These are phyloP conservation scores for Elephas maximus DNA, from an alignment of 2,113 vertebrate genomes.

Conservation along the genomic window DNA sequence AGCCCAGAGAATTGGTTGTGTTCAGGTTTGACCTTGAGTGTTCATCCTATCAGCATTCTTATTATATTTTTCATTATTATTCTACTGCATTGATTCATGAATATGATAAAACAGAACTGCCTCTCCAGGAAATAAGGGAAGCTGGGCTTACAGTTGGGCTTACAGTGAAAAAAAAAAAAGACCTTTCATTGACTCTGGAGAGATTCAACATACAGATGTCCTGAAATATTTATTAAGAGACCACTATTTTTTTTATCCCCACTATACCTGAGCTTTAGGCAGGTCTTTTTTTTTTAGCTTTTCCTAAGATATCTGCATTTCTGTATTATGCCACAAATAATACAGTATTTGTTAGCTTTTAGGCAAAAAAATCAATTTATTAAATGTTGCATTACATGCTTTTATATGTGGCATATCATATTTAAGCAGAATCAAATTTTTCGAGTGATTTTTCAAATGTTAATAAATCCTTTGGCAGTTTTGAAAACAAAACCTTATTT, in stretches of 20 bases:
- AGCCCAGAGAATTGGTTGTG: conserved; percentile 49
- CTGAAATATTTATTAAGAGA: not conserved
- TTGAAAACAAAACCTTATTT: conserved; percentile 39
- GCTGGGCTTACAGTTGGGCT: not conserved
- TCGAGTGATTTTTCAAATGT: not conserved
- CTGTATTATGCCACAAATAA: not conserved
- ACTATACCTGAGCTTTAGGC: not conserved
- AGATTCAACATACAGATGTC: not conserved
- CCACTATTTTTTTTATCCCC: too few species aligned
- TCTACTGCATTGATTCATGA: conserved; percentile 65
- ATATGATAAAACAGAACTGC: not conserved
- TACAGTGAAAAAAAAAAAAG: not conserved
- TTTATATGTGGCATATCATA: not conserved
- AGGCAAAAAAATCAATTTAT: not conserved
- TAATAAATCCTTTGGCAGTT: not conserved
- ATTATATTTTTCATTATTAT: conserved; percentile 71
- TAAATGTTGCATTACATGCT: not conserved
- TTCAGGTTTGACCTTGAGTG: conserved; percentile 25
- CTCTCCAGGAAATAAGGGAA: not conserved
- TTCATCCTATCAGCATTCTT: not conserved
- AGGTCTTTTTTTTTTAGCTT: not conserved
- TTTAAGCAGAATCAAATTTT: conserved; percentile 49
- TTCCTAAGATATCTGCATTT: not conserved
- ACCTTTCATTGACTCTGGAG: conserved; percentile 5
- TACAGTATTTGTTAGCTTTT: not conserved